Percentiles rank a stretch among this genome's conserved stretches.
Evolutionary conservation across 2,888 invertebrate genomes (phyloP).

Genomic region (Meganola albula): DNA sequence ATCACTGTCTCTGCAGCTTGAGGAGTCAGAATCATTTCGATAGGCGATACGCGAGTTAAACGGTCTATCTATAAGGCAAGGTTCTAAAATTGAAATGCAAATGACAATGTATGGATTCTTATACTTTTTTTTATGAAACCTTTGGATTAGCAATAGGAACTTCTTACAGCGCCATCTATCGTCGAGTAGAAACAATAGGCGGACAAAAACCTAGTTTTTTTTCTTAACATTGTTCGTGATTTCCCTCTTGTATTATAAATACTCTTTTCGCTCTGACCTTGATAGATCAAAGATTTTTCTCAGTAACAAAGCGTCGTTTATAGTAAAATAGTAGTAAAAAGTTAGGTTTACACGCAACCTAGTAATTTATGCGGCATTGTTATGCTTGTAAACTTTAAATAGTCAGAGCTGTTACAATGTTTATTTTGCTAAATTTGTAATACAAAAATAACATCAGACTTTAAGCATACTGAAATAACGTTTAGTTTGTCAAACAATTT

Average conservation of each 20-base stretch:
- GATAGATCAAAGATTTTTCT: constrained; percentile 29
- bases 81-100: no score
- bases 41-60: no score
- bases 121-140: neutral
- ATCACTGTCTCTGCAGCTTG: no score
- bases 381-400: no score
- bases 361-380: constrained; percentile 8
- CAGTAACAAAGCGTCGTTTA: constrained; percentile 23
- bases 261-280: constrained; percentile 21
- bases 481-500: no score
- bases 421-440: no score
- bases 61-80: no score
- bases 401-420: no score
- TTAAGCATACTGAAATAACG: no score
- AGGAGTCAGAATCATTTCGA: no score
- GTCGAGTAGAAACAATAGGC: constrained; percentile 54
- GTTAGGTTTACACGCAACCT: constrained; percentile 9
- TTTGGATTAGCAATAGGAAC: constrained; percentile 14
- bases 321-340: constrained; percentile 15
- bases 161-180: constrained; percentile 52
- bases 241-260: constrained; percentile 30
- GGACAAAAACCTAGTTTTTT: constrained; percentile 47
- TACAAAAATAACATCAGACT: no score
- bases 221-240: constrained; percentile 20
- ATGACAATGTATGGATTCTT: no score